Percentiles rank a stretch among this genome's conserved stretches.
Evolutionary conservation across 2,888 invertebrate species (phyloP).

Genomic region (Drosophila kuntzei): DNA sequence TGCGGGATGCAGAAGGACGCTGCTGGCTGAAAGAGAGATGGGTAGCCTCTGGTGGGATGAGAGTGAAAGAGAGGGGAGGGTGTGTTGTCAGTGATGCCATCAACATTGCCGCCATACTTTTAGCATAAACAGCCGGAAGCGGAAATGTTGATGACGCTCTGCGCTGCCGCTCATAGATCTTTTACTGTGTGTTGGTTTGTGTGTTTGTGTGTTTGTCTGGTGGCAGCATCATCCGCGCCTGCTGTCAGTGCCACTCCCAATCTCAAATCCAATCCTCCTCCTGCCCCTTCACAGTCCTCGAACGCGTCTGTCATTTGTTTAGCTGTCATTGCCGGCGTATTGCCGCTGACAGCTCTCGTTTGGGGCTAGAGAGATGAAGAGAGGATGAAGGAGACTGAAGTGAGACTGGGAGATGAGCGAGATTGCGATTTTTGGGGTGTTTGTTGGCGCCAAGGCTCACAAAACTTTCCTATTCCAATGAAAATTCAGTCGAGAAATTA

Average conservation of each 20-base stretch:
- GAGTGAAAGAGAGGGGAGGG: not conserved
- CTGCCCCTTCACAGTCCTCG: slow-evolving; percentile 15
- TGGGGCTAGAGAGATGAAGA: slow-evolving; percentile 23
- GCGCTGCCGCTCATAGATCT: slow-evolving; percentile 32
- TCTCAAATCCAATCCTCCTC: slow-evolving; percentile 21
- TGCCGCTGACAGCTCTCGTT: slow-evolving; percentile 71
- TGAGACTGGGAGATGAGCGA: slow-evolving; percentile 4
- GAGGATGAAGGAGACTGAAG: not conserved
- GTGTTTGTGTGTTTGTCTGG: slow-evolving; percentile 23
- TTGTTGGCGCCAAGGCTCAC: slow-evolving; percentile 58
- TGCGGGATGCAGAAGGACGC: slow-evolving; percentile 50
- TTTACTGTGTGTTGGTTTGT: slow-evolving; percentile 10
- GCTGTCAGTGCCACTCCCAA: slow-evolving; percentile 50
- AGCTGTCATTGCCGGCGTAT: slow-evolving; percentile 80
- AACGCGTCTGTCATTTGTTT: slow-evolving; percentile 75
- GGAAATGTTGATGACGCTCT: slow-evolving; percentile 75
- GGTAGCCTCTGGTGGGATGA: not conserved
- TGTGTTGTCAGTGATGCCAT: slow-evolving; percentile 47
- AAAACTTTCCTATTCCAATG: slow-evolving; percentile 53
- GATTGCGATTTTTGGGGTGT: slow-evolving; percentile 13
- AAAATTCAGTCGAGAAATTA: slow-evolving; percentile 76
- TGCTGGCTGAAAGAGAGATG: slow-evolving; percentile 9
- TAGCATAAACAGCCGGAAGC: slow-evolving; percentile 78
- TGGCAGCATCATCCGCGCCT: slow-evolving; percentile 42
- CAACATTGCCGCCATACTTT: slow-evolving; percentile 72